Evolutionary conservation across 2,113 vertebrate genomes (phyloP), one percentile per base, ranked within the genome.

Genomic region (Noctilio leporinus): DNA sequence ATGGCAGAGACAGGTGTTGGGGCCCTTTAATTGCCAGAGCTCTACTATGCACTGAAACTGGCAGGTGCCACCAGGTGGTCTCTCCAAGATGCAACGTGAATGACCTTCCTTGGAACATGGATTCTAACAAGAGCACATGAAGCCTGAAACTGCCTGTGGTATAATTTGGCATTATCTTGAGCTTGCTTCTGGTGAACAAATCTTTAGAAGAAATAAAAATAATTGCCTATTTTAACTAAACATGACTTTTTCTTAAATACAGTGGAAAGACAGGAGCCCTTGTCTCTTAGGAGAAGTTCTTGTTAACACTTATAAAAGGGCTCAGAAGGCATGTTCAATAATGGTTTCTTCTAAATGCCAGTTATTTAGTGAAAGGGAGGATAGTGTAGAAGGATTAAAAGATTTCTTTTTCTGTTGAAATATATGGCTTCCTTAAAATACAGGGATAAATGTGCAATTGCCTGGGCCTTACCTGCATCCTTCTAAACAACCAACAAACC

Each of bases 341-440:
- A 93, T 78, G 35, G 35, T 94, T 97, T 97, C 62, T 96, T 97
- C 97, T 94, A 96, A 96, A 67, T 89, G 94, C 59, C 35, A 11
- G 1, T 94, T 84, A 96, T 97, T 97, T 96, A 73, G 53, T 94
- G 90, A 97, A 87, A 81, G 87, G 78, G 75, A 84, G 24, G 53
- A 16, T 89, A 96, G 62, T 95, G 7, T 91, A 95, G 78, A 59
- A 72, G 82, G 94, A 92, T 95, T 40, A 87, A 96, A 87, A 30
- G 80, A 80, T 97, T 88, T 89, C 45, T 84, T 95, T 95, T 98
- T 97, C 91, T 96, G 93, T 93, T 93, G 20, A 97, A 87, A 96
- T 96, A 80, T 95, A 59, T 93, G 93, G 53, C 69, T 92, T 97
- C 87, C 90, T 96, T 96, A 94, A 98, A 98, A 90, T 95, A 97